Conservation (phyloP, 2,888 invertebrate species). For the Cantharis nigra region DNA sequence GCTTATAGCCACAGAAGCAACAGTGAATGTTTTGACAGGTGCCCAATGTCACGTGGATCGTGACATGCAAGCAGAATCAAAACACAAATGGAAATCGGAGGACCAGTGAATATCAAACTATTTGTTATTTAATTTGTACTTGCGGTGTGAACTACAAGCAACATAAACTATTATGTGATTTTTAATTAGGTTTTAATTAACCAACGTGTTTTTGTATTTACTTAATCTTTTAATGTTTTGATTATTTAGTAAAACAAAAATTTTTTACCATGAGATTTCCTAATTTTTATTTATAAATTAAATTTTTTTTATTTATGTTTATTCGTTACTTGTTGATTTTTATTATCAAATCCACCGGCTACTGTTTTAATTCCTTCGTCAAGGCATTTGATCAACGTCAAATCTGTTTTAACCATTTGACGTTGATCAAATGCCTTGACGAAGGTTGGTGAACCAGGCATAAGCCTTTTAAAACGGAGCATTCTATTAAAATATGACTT, state of each 20-base stretch:
- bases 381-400: no score
- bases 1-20: slow-evolving; percentile 89
- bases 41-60: slow-evolving; percentile 89
- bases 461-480: background rate
- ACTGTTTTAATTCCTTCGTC: no score
- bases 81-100: slow-evolving; percentile 77
- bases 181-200: background rate
- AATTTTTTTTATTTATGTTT: background rate
- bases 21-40: slow-evolving; percentile 88
- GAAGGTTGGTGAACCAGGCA: no score
- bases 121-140: background rate
- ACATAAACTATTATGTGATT: background rate
- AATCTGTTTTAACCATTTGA: no score
- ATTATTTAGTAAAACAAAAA: background rate
- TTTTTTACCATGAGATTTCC: background rate
- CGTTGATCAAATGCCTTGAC: no score
- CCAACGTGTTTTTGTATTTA: background rate
- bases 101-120: slow-evolving; percentile 32
- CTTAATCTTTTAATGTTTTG: background rate
- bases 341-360: background rate
- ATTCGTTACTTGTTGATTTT: background rate
- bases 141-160: background rate
- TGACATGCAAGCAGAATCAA: slow-evolving; percentile 77
- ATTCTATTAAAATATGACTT: background rate
- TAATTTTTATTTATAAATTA: background rate